A percentile compares a stretch with the other conserved stretches of the same genome.
phyloP scores from a whole-genome alignment of 2,888 invertebrate species.

The Tetanocera ferruginea region DNA sequence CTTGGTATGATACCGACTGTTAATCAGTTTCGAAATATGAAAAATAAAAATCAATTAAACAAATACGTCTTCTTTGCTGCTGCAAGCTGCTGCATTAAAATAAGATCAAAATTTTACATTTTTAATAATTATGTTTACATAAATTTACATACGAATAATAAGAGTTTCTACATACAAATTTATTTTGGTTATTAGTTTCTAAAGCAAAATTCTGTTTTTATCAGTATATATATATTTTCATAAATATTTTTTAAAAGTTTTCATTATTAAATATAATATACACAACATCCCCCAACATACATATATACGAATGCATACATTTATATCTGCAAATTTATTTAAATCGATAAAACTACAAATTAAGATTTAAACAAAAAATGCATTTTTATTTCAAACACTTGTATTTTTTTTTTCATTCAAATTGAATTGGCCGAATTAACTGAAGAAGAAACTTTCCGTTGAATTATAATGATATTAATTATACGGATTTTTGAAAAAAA shows the following conservation, averaged over 20 bases:
- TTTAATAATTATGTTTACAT: conserved; percentile 26
- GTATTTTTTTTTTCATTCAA: too few species aligned
- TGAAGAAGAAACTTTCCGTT: too few species aligned
- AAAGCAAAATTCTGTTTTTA: too few species aligned
- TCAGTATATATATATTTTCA: too few species aligned
- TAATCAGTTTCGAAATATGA: conserved; percentile 69
- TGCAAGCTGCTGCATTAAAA: conserved; percentile 35
- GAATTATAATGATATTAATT: background rate
- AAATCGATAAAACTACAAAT: background rate
- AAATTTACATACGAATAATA: conserved; percentile 11
- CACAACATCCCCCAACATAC: too few species aligned
- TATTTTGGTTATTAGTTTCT: too few species aligned
- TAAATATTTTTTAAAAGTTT: too few species aligned
- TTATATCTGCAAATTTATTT: background rate
- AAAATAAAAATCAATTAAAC: background rate
- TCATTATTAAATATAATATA: too few species aligned
- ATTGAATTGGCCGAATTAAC: too few species aligned
- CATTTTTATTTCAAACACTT: conserved; percentile 7
- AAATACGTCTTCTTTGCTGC: conserved; percentile 32
- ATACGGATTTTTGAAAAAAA: background rate
- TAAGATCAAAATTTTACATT: conserved; percentile 25
- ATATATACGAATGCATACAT: background rate
- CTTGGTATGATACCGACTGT: conserved; percentile 98
- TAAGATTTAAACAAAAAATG: conserved; percentile 3
- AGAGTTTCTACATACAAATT: background rate